Base-by-base conservation (phyloP, 2,888 invertebrate genomes). In the Euclidia mi region DNA sequence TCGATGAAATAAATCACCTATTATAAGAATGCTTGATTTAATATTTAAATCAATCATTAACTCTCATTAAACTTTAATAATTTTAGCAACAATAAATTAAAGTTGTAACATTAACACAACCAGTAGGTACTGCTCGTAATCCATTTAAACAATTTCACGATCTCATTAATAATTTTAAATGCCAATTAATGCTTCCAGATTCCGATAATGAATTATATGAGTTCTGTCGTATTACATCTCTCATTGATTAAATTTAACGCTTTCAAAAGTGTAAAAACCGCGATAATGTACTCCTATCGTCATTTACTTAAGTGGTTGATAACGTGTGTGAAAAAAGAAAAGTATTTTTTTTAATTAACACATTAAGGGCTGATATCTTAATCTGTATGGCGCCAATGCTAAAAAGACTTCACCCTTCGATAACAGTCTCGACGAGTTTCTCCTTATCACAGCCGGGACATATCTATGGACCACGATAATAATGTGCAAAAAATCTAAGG, bases 311-410 rank as follows among this genome's bases (percentile, higher is more conserved):
- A 93, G 91, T 91, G 92, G 87, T 81, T 74, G 93, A 93, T 94
- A 92, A 91, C 76, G 76, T 42, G 65, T 70, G 72, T 75, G 78
- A 84, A 79, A 84, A 82, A 81, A 81, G 70, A 84, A 84, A 86
- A 85, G 85, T 88, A 82, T 79, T 85, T 91, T 92, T 92, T 92
- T 92, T 88, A 94, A 94, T 94, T 93, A 93, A 94, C 92, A 94
- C 94, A 89, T 91, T 92, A 89, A 86, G 84, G 79, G 82, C 78
- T 82, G 91, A 85, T 92, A 92, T 90, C 90, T 93, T 93, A 94
- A 94, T 94, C 94, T 92, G 83, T 77, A 70, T 86, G 94, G 94
- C 94, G 94, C 94, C 94, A 91, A 89, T 89, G 88, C 88, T 87
- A 87, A 89, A 90, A 89, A 88, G 91, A 84, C 82, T 84, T 86